Evolutionary conservation across 2,797 vertebrate species (phyloP).

Genomic region (Odontamblyopus lacepedii): DNA sequence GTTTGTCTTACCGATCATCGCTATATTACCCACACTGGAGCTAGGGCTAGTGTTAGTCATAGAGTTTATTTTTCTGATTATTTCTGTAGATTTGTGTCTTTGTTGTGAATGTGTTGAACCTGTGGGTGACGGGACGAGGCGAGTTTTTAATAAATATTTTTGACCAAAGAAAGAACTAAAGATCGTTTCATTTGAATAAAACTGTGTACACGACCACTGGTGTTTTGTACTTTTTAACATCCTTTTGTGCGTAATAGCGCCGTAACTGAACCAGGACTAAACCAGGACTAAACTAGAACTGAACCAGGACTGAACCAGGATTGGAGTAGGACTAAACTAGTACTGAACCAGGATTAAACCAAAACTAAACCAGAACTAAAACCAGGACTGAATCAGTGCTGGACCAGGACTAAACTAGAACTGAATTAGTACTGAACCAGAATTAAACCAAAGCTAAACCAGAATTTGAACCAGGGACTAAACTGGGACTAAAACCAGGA

Average conservation of each 20-base stretch:
- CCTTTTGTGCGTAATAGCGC: background rate
- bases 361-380: no score
- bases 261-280: no score
- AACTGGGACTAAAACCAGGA: background rate
- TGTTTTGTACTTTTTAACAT: background rate
- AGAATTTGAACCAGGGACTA: no score
- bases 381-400: background rate
- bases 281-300: no score
- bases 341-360: no score
- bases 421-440: background rate
- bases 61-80: conserved; percentile 52
- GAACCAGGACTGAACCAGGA: background rate
- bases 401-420: background rate
- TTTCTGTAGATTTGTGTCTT: conserved; percentile 54
- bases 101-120: conserved; percentile 47
- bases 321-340: no score
- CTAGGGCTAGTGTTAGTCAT: conserved; percentile 61
- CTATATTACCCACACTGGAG: conserved; percentile 82
- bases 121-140: conserved; percentile 13
- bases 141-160: conserved; percentile 11
- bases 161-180: conserved; percentile 33
- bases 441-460: no score
- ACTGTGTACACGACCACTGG: background rate
- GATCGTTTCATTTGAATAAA: conserved; percentile 7
- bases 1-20: conserved; percentile 65